Conservation (phyloP, 2,888 invertebrate genomes). For the Scrobipalpa costella region DNA sequence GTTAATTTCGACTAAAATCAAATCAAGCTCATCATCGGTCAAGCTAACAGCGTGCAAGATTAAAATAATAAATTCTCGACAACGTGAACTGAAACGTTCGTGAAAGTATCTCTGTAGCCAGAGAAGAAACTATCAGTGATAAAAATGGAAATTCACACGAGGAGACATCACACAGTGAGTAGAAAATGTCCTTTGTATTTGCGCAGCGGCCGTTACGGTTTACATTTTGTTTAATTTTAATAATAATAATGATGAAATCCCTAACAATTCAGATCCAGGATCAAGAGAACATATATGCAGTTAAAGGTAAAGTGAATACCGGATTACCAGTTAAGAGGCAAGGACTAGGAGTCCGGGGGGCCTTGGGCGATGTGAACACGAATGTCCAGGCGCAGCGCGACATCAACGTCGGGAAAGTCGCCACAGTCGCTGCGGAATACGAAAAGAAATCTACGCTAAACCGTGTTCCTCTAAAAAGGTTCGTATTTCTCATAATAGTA, state of each 20-base stretch:
- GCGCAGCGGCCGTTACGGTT: background rate
- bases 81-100: background rate
- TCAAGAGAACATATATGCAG: slow-evolving; percentile 64
- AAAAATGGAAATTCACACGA: slow-evolving; percentile 59
- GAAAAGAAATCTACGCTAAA: slow-evolving; percentile 62
- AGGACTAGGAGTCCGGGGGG: slow-evolving; percentile 62
- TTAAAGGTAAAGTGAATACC: slow-evolving; percentile 56
- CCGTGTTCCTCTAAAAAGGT: slow-evolving; percentile 56
- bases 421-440: slow-evolving; percentile 58
- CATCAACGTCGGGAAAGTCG: slow-evolving; percentile 57
- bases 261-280: slow-evolving; percentile 53
- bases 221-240: slow-evolving; percentile 22
- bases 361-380: slow-evolving; percentile 67
- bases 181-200: slow-evolving; percentile 18
- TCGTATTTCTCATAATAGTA: slow-evolving; percentile 24
- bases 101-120: background rate
- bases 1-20: slow-evolving; percentile 22
- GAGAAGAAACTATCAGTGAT: slow-evolving; percentile 11
- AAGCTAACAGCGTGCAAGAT: background rate
- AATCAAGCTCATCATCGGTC: slow-evolving; percentile 16
- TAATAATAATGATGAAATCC: slow-evolving; percentile 15
- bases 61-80: background rate
- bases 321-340: slow-evolving; percentile 54
- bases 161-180: slow-evolving; percentile 63
- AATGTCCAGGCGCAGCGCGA: slow-evolving; percentile 65